These are phyloP conservation scores for Lasaia peninsularis DNA, from an alignment of 1,140 invertebrate genomes.

Conservation along the genomic window DNA sequence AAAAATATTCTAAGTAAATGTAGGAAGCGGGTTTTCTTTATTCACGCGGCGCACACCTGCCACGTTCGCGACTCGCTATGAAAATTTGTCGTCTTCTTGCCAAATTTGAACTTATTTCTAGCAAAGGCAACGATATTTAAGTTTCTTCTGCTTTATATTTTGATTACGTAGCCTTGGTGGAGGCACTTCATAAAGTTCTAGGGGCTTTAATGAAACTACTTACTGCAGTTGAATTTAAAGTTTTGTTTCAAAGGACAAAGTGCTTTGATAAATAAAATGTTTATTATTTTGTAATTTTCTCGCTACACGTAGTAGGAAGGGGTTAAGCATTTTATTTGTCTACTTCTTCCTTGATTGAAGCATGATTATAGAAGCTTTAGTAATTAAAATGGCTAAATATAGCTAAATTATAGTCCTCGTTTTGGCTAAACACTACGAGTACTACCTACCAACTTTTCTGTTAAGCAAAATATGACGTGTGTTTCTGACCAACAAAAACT, in stretches of 20 bases:
- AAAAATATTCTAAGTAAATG: constrained; percentile 50
- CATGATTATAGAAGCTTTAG: too few relatives aligned
- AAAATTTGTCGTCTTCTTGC: constrained; percentile 58
- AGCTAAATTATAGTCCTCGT: too few relatives aligned
- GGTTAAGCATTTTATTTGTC: background rate
- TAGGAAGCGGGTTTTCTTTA: constrained; percentile 41
- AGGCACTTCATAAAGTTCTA: constrained; percentile 34
- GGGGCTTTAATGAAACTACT: constrained; percentile 34
- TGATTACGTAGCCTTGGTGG: constrained; percentile 33
- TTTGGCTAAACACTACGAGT: too few relatives aligned
- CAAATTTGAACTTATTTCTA: constrained; percentile 57
- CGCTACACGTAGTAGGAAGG: background rate
- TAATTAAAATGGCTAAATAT: too few relatives aligned
- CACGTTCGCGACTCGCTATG: constrained; percentile 39
- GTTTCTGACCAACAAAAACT: too few relatives aligned
- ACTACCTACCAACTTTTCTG: too few relatives aligned
- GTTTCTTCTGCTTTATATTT: constrained; percentile 35
- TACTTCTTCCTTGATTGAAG: too few relatives aligned
- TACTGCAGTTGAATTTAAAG: constrained; percentile 19
- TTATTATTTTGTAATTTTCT: background rate
- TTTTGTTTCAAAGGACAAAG: background rate
- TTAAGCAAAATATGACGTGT: too few relatives aligned
- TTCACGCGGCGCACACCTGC: constrained; percentile 55
- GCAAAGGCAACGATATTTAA: constrained; percentile 38
- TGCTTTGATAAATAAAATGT: background rate